A percentile compares a stretch with the other conserved stretches of the same genome.
Evolutionary conservation across 2,888 invertebrate genomes (phyloP).

Genomic region (Eumacrocentrus americanus): DNA sequence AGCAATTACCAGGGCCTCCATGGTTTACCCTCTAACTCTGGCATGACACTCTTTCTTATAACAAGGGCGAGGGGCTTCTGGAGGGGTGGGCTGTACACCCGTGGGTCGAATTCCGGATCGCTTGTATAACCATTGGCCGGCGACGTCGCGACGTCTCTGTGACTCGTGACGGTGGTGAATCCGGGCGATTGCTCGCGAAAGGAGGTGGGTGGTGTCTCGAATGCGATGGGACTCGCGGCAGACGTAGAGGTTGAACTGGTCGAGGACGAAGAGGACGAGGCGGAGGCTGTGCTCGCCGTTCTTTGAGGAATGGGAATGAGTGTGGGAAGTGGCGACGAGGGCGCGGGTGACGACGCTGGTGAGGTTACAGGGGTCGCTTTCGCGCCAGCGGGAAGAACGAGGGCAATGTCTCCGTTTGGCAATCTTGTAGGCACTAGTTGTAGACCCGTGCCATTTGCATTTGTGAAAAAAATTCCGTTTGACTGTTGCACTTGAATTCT

Average conservation of each 20-base stretch:
- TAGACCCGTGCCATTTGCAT: constrained; percentile 73
- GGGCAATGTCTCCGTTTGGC: constrained; percentile 82
- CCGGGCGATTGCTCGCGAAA: constrained; percentile 60
- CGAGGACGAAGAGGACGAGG: constrained; percentile 67
- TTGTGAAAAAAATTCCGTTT: constrained; percentile 70
- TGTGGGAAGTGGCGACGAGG: constrained; percentile 68
- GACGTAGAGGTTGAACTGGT: constrained; percentile 61
- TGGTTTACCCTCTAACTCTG: constrained; percentile 73
- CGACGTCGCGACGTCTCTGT: constrained; percentile 64
- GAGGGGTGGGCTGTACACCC: constrained; percentile 60
- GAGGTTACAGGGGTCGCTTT: constrained; percentile 62
- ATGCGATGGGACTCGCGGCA: constrained; percentile 61
- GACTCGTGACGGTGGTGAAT: constrained; percentile 53
- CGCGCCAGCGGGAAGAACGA: constrained; percentile 74
- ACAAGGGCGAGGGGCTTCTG: constrained; percentile 75
- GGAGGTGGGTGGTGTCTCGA: constrained; percentile 64
- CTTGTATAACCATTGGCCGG: constrained; percentile 60
- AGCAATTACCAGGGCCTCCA: constrained; percentile 78
- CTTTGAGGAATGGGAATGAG: constrained; percentile 78
- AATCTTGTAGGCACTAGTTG: constrained; percentile 82
- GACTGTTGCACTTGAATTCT: constrained; percentile 59
- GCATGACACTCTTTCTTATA: constrained; percentile 68
- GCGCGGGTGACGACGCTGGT: constrained; percentile 59
- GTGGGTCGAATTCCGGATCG: constrained; percentile 54
- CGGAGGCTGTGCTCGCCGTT: constrained; percentile 75